Evolutionary conservation across 1,140 invertebrate genomes (phyloP).

Genomic region (Pseudomyrmex flavicornis): DNA sequence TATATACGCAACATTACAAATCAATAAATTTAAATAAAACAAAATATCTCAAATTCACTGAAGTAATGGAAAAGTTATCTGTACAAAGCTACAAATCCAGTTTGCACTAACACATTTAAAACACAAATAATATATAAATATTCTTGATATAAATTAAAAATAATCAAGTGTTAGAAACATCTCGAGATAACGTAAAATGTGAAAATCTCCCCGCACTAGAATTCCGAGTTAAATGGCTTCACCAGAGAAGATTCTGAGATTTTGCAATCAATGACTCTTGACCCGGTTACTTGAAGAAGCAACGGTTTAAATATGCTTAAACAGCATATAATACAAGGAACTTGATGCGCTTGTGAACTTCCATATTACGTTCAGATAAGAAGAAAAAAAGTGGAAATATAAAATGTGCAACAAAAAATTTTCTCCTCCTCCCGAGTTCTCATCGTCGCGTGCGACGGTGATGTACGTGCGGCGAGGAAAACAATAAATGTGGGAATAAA

Average conservation of each 20-base stretch:
- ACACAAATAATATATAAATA: neutral
- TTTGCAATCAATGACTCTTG: constrained; percentile 73
- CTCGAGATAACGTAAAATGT: constrained; percentile 2
- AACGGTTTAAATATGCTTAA: constrained; percentile 66
- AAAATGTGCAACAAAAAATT: neutral
- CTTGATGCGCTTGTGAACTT: constrained; percentile 14
- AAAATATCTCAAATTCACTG: neutral
- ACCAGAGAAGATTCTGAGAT: constrained; percentile 26
- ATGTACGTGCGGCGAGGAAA: neutral
- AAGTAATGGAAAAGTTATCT: neutral
- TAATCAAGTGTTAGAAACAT: neutral
- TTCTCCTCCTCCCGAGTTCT: too few species aligned
- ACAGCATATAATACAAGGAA: constrained; percentile 55
- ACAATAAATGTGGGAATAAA: neutral
- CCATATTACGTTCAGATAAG: neutral
- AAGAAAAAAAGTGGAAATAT: neutral
- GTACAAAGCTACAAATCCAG: too few species aligned
- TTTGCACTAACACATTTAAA: neutral
- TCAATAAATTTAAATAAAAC: constrained; percentile 31
- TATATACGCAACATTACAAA: neutral
- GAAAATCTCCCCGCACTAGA: neutral
- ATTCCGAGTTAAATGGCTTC: constrained; percentile 34
- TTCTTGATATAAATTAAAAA: neutral
- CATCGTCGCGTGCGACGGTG: too few species aligned
- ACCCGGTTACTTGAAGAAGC: constrained; percentile 68